Conservation (phyloP, 1,140 invertebrate genomes). For the Drosophila ambigua region DNA sequence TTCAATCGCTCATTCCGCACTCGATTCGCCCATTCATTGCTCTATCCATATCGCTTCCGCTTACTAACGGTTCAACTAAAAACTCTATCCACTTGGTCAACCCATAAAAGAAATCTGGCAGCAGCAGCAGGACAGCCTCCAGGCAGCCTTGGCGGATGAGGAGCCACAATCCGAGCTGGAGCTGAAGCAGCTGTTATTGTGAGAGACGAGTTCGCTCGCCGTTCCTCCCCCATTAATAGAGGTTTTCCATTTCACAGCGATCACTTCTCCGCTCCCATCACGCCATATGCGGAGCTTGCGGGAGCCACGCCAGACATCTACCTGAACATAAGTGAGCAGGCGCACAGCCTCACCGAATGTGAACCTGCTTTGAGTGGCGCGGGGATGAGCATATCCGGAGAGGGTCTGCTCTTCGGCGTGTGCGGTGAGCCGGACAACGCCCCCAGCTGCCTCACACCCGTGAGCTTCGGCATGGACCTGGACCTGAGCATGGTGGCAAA, state of each 20-base stretch:
- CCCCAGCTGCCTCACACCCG: slow-evolving; percentile 69
- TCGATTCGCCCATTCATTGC: background rate
- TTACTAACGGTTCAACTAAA: slow-evolving; percentile 16
- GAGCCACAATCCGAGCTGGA: slow-evolving; percentile 9
- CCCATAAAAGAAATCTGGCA: slow-evolving; percentile 31
- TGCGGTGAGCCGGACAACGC: slow-evolving; percentile 46
- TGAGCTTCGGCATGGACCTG: slow-evolving; percentile 67
- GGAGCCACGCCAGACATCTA: no score
- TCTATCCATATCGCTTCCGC: background rate
- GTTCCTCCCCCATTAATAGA: no score
- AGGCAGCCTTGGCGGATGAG: slow-evolving; percentile 22
- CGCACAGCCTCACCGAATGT: no score
- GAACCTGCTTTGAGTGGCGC: slow-evolving; percentile 55
- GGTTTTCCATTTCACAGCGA: no score
- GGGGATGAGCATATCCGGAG: slow-evolving; percentile 40
- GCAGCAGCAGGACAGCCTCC: slow-evolving; percentile 30
- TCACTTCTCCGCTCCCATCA: no score
- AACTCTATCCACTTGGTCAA: slow-evolving; percentile 10
- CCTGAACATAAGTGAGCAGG: no score
- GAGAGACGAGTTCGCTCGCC: background rate
- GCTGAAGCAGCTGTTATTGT: slow-evolving; percentile 14
- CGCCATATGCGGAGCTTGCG: no score
- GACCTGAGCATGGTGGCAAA: slow-evolving; percentile 75
- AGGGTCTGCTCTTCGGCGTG: slow-evolving; percentile 45
- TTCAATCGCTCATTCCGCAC: background rate